Base-by-base conservation (phyloP, 1,140 invertebrate genomes). In the Gonatopus flavifemur region DNA sequence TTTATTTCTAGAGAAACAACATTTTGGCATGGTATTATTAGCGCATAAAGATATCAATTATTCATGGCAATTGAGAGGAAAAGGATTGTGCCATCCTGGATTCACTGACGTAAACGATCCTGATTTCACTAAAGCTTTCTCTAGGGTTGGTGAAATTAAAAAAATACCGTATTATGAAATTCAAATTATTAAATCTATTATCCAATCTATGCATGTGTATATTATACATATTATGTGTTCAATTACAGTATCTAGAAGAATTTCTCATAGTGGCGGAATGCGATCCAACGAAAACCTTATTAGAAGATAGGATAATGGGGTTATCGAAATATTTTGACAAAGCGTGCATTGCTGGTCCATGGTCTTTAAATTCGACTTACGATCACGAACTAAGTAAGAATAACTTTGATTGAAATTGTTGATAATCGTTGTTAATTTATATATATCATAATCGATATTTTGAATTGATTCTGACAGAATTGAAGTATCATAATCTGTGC, bases 281-380 rank as follows among this genome's bases (percentile, higher is more conserved):
- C 56, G 79, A 88, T 55, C 69, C 80, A 0, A 68, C 80, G 1
- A 67, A 87, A 19, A 87, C 88, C 0, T 62, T 90, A 1, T 78
- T 83, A 0, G 89, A 91, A 69, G 88, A 91, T 70, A 80, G 85
- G 40, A 78, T 93, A 18, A 82, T 82, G 24, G 81, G 86, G 0
- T 76, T 87, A 1, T 82, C 88, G 0, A 72, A 81, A 36, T 90
- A 83, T 70, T 93, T 94, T 69, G 80, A 82, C 13, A 73, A 81
- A 8, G 86, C 88, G 4, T 94, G 91, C 67, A 88, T 90, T 55
- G 85, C 91, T 20, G 91, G 91, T 2, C 82, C 85, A 4, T 94
- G 91, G 91, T 83, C 89, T 0, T 80, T 83, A 0, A 86, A 93
- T 71, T 59, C 72, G 0, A 56, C 64, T 8, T 76, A 85, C 13